These are phyloP conservation scores for Tupaia tana DNA, from an alignment of 2,113 vertebrate species.

Conservation along the genomic window DNA sequence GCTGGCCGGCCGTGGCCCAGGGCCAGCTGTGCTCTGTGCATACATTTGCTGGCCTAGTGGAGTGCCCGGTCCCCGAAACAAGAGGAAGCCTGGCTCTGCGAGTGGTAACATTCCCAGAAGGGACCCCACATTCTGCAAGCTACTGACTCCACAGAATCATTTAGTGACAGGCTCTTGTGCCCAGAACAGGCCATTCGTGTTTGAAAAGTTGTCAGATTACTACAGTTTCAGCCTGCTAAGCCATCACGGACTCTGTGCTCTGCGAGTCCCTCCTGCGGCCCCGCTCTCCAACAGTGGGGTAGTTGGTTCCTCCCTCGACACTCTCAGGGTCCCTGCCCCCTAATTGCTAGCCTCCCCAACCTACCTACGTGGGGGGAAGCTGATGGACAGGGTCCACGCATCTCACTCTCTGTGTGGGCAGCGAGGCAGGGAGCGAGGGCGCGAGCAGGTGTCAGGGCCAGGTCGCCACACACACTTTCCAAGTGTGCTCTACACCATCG, in stretches of 20 bases:
- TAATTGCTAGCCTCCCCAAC: no score
- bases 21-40: no score
- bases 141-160: neutral
- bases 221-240: neutral
- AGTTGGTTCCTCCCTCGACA: no score
- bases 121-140: neutral
- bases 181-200: no score
- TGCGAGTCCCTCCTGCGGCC: no score
- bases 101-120: neutral
- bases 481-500: neutral
- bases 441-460: neutral
- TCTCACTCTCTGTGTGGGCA: no score
- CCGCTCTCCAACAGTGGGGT: neutral
- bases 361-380: no score
- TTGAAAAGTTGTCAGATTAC: neutral
- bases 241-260: neutral
- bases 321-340: no score
- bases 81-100: neutral
- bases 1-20: no score
- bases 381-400: no score
- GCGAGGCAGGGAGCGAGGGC: no score
- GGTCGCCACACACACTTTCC: rapidly evolving
- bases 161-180: neutral
- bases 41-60: no score
- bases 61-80: neutral